Base-by-base conservation (phyloP, 2,888 invertebrate species). In the Zootermopsis nevadensis region DNA sequence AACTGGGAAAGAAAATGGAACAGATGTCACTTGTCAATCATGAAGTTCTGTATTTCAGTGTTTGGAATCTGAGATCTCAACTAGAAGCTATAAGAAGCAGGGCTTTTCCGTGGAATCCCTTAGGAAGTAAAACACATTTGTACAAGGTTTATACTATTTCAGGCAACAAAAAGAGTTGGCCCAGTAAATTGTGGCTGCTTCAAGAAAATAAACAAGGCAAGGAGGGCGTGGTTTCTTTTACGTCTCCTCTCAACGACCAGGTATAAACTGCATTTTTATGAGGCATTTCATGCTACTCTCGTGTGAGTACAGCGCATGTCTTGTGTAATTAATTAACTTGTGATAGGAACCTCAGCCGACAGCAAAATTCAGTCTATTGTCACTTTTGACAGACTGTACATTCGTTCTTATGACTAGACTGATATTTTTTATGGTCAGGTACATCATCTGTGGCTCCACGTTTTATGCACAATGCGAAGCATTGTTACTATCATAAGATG, bases 11-110 rank as follows among this genome's bases (percentile, higher is more conserved):
- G 53, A 4, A 10, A 48, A n/a, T n/a, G 48, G 48, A 60, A n/a
- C 60, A 60, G 60, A 60, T 60, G 60, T 60, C 60, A 27, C 60
- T 60, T 27, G 60, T 60, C 60, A 60, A 6, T 60, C 60, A 27
- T n/a, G 60, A 27, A 48, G n/a, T 27, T 60, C 12, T 60, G 27
- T 2, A 60, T 60, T 60, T 60, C 27, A n/a, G 19, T 48, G 60
- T 60, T 60, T 60, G 60, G n/a, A 60, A 60, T 60, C 27, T 60
- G n/a, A 60, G 60, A 60, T 60, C 60, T 12, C 27, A 10, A n/a
- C n/a, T 60, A 27, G n/a, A 27, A n/a, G 0, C 60, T n/a, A 27
- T 27, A 60, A 60, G 10, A n/a, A 60, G n/a, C n/a, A 27, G 27
- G n/a, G 7, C n/a, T n/a, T 60, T 60, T 60, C n/a, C 60, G 6